phyloP scores from a whole-genome alignment of 2,113 vertebrate species.

The Lathamus discolor region DNA sequence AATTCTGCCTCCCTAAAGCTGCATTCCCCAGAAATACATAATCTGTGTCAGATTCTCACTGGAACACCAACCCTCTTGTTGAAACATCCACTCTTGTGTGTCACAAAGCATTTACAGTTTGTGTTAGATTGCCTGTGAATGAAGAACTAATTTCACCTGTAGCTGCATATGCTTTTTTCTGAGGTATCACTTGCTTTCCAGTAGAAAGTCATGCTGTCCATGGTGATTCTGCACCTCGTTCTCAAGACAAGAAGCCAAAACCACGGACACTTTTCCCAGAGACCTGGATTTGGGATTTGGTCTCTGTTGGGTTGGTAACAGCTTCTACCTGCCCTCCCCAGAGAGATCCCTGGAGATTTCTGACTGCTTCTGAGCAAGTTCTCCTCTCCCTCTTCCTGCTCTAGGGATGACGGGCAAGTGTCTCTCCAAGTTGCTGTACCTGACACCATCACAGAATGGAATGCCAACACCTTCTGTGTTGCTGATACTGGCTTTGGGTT shows the following conservation, averaged over 20 bases:
- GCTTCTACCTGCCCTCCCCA: background rate
- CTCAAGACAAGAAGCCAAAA: background rate
- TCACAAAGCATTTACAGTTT: background rate
- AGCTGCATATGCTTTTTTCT: background rate
- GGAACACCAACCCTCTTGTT: background rate
- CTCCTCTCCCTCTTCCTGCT: background rate
- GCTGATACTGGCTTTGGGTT: constrained; percentile 81
- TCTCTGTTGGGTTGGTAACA: constrained; percentile 77
- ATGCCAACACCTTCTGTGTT: constrained; percentile 81
- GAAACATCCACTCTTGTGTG: background rate
- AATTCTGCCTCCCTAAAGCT: background rate
- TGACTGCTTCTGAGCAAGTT: background rate
- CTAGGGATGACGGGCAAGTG: constrained; percentile 33
- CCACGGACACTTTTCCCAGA: constrained; percentile 77
- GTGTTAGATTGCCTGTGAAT: background rate
- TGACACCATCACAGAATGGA: constrained; percentile 89
- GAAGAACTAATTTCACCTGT: background rate
- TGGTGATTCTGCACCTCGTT: background rate
- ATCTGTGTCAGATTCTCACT: background rate
- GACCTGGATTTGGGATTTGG: constrained; percentile 86
- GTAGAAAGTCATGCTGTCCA: background rate
- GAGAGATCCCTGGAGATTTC: background rate
- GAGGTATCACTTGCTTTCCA: background rate
- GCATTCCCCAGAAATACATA: background rate
- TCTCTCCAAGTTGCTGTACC: constrained; percentile 72